phyloP scores from a whole-genome alignment of 2,113 vertebrate genomes.

The Chlamydotis undulata region DNA sequence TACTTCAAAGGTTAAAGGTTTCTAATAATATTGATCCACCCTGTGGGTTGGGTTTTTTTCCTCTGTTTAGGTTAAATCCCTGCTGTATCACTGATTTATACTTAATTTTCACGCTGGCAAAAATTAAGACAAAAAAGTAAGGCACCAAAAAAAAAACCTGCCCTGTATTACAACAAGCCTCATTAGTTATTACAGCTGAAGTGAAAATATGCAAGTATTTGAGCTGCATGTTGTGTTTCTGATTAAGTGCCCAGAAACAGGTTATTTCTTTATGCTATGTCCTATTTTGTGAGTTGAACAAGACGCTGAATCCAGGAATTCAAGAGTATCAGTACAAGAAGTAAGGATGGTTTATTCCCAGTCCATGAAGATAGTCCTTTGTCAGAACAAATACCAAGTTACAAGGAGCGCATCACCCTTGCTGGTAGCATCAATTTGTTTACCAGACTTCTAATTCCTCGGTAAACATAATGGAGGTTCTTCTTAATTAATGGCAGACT shows the following conservation, averaged over 20 bases:
- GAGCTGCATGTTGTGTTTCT: constrained; percentile 23
- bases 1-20: constrained; percentile 76
- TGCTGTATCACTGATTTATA: constrained; percentile 77
- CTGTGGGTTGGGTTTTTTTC: constrained; percentile 48
- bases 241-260: constrained; percentile 45
- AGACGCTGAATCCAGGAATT: constrained; percentile 49
- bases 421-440: constrained; percentile 66
- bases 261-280: constrained; percentile 49
- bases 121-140: constrained; percentile 84
- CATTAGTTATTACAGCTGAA: constrained; percentile 47
- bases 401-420: constrained; percentile 29
- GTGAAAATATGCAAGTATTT: constrained; percentile 48
- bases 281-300: constrained; percentile 59
- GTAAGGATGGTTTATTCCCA: constrained; percentile 39
- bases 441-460: constrained; percentile 66
- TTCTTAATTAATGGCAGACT: constrained; percentile 70
- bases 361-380: constrained; percentile 55
- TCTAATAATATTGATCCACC: constrained; percentile 76
- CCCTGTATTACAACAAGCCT: constrained; percentile 69
- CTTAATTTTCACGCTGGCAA: constrained; percentile 82
- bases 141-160: constrained; percentile 81
- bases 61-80: constrained; percentile 79
- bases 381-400: constrained; percentile 54
- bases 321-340: constrained; percentile 2
- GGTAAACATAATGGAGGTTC: constrained; percentile 63